A percentile compares a stretch with the other conserved stretches of the same genome.
phyloP scores from a whole-genome alignment of 2,113 vertebrate genomes.

The Genyomyrus donnyi region DNA sequence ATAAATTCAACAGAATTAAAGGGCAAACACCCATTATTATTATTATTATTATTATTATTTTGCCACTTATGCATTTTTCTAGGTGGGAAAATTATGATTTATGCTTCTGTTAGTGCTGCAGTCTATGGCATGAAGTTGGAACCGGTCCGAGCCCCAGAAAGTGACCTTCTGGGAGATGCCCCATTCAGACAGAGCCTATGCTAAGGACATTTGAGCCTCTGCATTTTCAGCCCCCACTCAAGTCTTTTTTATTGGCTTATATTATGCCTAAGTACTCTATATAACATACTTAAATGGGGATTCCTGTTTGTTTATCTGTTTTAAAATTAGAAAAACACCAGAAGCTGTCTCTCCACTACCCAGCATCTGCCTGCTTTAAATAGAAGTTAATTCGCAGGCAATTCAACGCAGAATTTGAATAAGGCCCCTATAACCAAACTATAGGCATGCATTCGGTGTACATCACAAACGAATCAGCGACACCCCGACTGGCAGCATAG shows the following conservation, averaged over 20 bases:
- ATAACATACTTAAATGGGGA: neutral
- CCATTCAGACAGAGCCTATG: neutral
- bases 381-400: neutral
- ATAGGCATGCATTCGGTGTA: neutral
- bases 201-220: neutral
- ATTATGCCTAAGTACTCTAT: neutral
- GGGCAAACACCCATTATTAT: neutral
- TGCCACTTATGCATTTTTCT: neutral
- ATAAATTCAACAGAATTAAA: neutral
- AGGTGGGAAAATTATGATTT: neutral
- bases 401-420: neutral
- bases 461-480: neutral
- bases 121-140: neutral
- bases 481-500: neutral
- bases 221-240: neutral
- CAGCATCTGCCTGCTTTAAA: neutral
- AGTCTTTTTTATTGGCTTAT: neutral
- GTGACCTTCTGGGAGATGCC: neutral
- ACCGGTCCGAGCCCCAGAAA: neutral
- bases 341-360: neutral
- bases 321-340: neutral
- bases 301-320: neutral
- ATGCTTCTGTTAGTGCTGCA: neutral
- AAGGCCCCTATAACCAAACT: neutral
- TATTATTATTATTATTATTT: neutral